Evolutionary conservation across 1,140 invertebrate species (phyloP).

Genomic region (Lepidurus packardi): DNA sequence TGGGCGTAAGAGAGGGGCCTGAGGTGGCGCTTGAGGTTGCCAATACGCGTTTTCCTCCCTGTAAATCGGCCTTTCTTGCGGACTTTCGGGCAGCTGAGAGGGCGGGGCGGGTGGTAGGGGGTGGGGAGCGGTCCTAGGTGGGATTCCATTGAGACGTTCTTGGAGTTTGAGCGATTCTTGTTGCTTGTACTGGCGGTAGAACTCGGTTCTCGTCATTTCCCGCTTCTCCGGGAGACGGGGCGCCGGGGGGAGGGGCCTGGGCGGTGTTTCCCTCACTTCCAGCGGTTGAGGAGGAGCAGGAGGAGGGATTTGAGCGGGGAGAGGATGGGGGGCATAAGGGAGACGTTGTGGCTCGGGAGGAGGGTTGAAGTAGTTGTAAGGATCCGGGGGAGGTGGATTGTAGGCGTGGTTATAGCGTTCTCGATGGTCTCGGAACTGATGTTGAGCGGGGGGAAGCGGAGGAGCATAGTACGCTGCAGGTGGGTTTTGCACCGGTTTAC

Average conservation of each 20-base stretch:
- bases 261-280: neutral
- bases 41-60: conserved; percentile 5
- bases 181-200: neutral
- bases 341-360: neutral
- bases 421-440: neutral
- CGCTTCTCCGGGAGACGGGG: neutral
- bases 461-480: neutral
- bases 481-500: neutral
- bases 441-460: neutral
- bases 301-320: neutral
- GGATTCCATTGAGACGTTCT: neutral
- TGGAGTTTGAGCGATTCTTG: conserved; percentile 14
- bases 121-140: neutral
- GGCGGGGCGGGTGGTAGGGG: neutral
- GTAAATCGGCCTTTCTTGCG: neutral
- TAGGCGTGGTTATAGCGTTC: neutral
- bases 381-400: neutral
- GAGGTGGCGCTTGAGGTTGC: neutral
- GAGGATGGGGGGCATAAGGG: neutral
- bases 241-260: neutral
- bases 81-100: neutral
- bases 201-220: neutral
- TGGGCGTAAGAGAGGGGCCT: neutral
- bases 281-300: neutral
- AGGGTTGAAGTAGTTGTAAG: neutral